Evolutionary conservation across 2,797 vertebrate species (phyloP), one percentile per base, ranked within the genome.

Genomic region (Thaleichthys pacificus): DNA sequence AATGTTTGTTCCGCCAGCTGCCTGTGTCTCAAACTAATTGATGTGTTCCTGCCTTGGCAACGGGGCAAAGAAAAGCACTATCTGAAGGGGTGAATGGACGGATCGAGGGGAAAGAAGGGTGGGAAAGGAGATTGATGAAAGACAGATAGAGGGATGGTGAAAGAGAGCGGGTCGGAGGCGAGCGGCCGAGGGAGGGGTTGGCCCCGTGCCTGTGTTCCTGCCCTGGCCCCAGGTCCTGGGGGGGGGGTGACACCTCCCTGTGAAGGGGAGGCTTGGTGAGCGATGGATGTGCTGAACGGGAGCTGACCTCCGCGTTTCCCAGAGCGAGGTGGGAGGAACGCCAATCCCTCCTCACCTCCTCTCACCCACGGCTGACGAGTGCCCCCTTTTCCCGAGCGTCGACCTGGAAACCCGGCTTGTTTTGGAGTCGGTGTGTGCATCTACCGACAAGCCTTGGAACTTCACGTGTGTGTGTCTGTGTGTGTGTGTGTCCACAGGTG

Each of bases 401-500:
- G 62, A 47, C 68, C 60, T 77, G 66, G 69, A 82, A 79, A 42
- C 21, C 68, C 28, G 47, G 12, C 38, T 14, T 42, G n/a, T 12
- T 22, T 19, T 4, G 12, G 21, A 19, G 63, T 22, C 1, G 15
- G 24, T n/a, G 15, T n/a, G 15, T n/a, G 4, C 7, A 64, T 65
- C 4, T 38, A 24, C 15, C 51, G 35, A 11, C 15, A 58, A n/a
- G 14, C 42, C 17, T 61, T 3, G 51, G 51, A 54, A 17, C 51
- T 54, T n/a, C 15, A n/a, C 51, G 66, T 61, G 79, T 51, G 15
- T 24, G 15, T 61, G 79, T 51, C 7, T 24, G 15, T 75, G 42
- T 15, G 76, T 66, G 0, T 62, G 61, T 77, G 21, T 71, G 21
- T 24, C 1, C 76, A 42, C 47, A 93, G 92, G 90, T 77, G 72